phyloP scores from a whole-genome alignment of 2,797 vertebrate species.

The Heteromormyrus szaboi region DNA sequence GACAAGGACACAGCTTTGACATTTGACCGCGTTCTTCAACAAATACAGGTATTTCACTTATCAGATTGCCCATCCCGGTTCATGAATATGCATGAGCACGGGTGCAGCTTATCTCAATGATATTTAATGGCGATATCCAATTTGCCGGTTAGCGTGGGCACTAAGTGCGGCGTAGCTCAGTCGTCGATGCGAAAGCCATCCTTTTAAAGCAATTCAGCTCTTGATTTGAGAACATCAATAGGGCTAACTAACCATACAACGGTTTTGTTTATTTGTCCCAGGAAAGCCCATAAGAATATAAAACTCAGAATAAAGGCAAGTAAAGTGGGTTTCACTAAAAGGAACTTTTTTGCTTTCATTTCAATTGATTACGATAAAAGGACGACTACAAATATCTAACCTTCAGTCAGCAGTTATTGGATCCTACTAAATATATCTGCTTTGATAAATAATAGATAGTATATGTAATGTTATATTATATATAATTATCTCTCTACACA shows the following conservation, averaged over 20 bases:
- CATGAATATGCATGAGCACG: neutral
- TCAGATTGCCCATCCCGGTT: neutral
- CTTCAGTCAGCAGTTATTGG: neutral
- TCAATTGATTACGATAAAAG: neutral
- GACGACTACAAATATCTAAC: neutral
- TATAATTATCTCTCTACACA: neutral
- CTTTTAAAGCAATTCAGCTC: neutral
- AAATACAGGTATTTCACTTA: neutral
- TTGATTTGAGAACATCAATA: neutral
- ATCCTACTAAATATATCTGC: constrained; percentile 3
- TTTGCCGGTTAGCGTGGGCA: constrained; percentile 26
- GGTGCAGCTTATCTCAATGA: neutral
- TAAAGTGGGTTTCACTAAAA: neutral
- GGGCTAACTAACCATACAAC: neutral
- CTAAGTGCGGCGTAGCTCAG: neutral
- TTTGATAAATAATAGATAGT: neutral
- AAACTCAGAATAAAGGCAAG: neutral
- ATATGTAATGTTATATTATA: neutral
- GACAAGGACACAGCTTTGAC: constrained; percentile 37
- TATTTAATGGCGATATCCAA: constrained; percentile 4
- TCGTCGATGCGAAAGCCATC: neutral
- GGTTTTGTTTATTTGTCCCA: neutral
- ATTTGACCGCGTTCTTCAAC: neutral
- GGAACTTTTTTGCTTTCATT: neutral
- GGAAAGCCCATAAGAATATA: neutral